Conservation (phyloP, 2,888 invertebrate genomes). For the Mamestra brassicae region DNA sequence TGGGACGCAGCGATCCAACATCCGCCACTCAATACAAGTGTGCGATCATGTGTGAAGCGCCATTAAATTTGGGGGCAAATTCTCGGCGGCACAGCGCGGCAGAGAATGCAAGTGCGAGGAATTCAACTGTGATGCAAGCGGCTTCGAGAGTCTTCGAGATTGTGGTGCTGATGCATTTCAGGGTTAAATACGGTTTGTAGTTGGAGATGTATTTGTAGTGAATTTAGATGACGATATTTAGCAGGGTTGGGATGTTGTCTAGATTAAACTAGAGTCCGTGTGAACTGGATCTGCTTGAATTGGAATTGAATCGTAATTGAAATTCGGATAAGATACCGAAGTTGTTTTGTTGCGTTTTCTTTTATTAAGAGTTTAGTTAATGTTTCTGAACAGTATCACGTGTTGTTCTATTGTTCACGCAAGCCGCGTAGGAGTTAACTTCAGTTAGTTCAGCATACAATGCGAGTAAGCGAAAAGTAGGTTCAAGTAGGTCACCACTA, state of each 20-base stretch:
- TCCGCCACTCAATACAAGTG: constrained; percentile 54
- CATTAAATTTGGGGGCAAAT: constrained; percentile 55
- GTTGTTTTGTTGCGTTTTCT: not conserved
- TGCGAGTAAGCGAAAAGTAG: constrained; percentile 15
- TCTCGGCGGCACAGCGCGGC: constrained; percentile 32
- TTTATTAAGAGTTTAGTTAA: not conserved
- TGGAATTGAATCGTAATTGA: not conserved
- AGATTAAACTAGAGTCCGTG: not conserved
- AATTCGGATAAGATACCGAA: not conserved
- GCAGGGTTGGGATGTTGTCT: not conserved
- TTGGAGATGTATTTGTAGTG: constrained; percentile 26
- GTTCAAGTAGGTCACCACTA: constrained; percentile 45
- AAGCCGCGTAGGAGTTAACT: constrained; percentile 29
- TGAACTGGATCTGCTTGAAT: not conserved
- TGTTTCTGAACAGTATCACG: not conserved
- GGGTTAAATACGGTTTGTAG: constrained; percentile 24
- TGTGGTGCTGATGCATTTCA: constrained; percentile 51
- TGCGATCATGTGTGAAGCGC: constrained; percentile 51
- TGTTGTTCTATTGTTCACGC: constrained; percentile 17
- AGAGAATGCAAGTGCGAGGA: constrained; percentile 42
- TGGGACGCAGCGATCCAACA: constrained; percentile 79
- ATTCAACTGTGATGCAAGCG: constrained; percentile 42
- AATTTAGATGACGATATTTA: constrained; percentile 9
- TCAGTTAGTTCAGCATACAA: constrained; percentile 35
- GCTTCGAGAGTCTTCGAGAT: constrained; percentile 40